Conservation (phyloP, 2,113 vertebrate species). For the Sylvietta virens region DNA sequence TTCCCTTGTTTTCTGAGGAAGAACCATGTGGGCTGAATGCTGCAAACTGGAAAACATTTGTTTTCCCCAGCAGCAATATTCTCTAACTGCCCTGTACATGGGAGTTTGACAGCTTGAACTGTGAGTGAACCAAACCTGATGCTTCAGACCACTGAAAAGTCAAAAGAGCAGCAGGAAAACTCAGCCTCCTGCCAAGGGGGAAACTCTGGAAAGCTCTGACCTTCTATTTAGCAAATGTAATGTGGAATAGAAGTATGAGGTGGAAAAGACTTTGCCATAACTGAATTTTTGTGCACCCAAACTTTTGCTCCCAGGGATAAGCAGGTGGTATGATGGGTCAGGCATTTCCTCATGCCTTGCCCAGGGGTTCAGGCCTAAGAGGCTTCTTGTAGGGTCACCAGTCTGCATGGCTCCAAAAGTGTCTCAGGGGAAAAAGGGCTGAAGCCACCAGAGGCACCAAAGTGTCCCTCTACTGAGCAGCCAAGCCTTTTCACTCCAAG, state of each 20-base stretch:
- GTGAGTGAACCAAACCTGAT: background rate
- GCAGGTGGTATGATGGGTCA: too few relatives aligned
- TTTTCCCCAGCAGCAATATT: background rate
- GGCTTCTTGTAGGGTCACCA: rapidly evolving
- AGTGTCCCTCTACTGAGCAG: background rate
- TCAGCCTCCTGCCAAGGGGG: background rate
- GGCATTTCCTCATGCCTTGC: rapidly evolving
- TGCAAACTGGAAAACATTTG: background rate
- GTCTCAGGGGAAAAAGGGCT: background rate
- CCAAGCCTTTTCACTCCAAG: background rate
- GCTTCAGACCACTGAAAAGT: background rate
- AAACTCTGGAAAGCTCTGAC: background rate
- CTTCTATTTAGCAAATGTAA: background rate
- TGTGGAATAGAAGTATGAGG: background rate
- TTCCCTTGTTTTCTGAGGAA: background rate
- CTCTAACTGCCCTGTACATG: background rate
- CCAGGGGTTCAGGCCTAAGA: background rate
- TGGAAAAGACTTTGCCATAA: background rate
- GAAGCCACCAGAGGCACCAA: background rate
- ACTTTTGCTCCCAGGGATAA: background rate
- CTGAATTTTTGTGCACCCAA: background rate
- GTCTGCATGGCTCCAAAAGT: background rate
- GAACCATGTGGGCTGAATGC: background rate
- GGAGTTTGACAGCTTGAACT: background rate
- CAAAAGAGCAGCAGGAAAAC: background rate